A percentile compares a stretch with the other conserved stretches of the same genome.
Evolutionary conservation across 2,888 invertebrate species (phyloP).

Genomic region (Disparrhopalites patrizii): DNA sequence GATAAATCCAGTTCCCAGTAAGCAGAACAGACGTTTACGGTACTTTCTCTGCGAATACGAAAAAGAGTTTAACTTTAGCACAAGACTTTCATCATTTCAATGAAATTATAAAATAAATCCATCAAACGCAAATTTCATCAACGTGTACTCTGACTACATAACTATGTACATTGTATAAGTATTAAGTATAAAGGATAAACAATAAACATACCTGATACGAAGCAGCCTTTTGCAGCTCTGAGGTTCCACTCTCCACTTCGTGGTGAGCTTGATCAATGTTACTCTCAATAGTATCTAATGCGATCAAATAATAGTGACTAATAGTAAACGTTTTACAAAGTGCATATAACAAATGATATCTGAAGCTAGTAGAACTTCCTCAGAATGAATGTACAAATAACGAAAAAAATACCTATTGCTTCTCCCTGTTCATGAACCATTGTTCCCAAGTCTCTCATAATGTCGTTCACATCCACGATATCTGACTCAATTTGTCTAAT

Average conservation of each 20-base stretch:
- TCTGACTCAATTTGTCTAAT: slow-evolving; percentile 75
- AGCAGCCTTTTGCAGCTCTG: slow-evolving; percentile 75
- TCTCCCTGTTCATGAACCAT: slow-evolving; percentile 70
- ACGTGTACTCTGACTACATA: no score
- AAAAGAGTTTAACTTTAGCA: no score
- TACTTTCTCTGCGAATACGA: slow-evolving; percentile 59
- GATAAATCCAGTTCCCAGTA: slow-evolving; percentile 64
- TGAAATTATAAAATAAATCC: no score
- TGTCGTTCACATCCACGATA: slow-evolving; percentile 75
- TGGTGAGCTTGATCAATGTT: slow-evolving; percentile 70
- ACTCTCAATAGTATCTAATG: slow-evolving; percentile 79
- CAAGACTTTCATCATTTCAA: no score
- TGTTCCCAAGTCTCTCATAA: slow-evolving; percentile 70
- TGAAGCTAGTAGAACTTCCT: neutral
- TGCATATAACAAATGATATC: neutral
- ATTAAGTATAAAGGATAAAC: no score
- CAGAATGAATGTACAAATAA: slow-evolving; percentile 5
- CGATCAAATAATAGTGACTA: slow-evolving; percentile 45
- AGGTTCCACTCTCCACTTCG: slow-evolving; percentile 72
- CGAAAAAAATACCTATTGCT: slow-evolving; percentile 63
- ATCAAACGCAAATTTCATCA: no score
- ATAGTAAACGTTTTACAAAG: neutral
- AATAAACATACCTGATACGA: slow-evolving; percentile 66
- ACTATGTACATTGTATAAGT: neutral
- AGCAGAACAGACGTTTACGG: slow-evolving; percentile 68